Evolutionary conservation across 2,113 vertebrate species (phyloP), one percentile per base, ranked within the genome.

Genomic region (Zosterops borbonicus): DNA sequence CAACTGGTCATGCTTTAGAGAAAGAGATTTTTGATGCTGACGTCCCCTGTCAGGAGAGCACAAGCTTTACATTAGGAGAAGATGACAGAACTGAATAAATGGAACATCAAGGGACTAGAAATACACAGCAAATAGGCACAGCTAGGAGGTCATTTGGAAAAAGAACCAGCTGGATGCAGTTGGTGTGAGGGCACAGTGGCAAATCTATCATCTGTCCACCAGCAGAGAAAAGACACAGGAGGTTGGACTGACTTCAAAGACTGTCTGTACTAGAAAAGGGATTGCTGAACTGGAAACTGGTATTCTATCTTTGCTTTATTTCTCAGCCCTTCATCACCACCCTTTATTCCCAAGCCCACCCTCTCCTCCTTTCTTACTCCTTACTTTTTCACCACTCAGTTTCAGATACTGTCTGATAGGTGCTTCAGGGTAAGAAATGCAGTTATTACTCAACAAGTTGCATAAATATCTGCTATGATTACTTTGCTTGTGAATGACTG

Each of bases 141-240:
- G 33, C 77, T 73, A 91, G 62, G 91, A 95, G 81, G 89, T 94
- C 65, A 84, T 91, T 82, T 92, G 44, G 65, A 95, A 94, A 85
- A 55, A 82, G 62, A 95, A 82, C 25, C 77, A 87, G 87, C 87
- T 95, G 87, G 83, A 91, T 91, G 62, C 35, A 62, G 41, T 53
- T 91, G 69, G 60, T 89, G 31, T 82, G 53, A 92, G 91, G 91
- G 91, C 91, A 96, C 62, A 69, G 69, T 79, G 65, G 92, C 91
- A 95, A 96, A 95, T 95, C 73, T 95, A 50, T 96, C 94, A 87
- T 91, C 81, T 92, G 89, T 87, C 89, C 84, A 79, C 87, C 49
- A 92, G 58, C 89, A 87, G 44, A 84, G 83, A 87, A 78, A 91
- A 92, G 77, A 94, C 69, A 69, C n/a, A 49, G 81, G 87, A 90